Evolutionary conservation across 2,888 invertebrate genomes (phyloP), one percentile per base, ranked within the genome.

Genomic region (Sarcophaga caerulescens): DNA sequence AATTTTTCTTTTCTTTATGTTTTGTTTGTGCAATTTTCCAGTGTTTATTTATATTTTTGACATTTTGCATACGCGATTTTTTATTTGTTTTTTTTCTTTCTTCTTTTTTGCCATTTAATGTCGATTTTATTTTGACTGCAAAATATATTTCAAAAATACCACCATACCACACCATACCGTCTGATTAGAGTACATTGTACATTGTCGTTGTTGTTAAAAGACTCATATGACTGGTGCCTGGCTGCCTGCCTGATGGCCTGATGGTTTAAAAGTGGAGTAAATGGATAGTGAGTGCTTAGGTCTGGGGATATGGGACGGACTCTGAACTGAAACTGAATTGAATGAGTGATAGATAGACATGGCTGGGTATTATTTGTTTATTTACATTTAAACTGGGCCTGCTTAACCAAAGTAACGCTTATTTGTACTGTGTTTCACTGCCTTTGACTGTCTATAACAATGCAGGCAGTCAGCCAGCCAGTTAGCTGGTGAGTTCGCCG

Each of bases 31-130:
- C 52, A 52, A 52, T 69, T 69, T 47, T 69, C 10, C 63, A 63
- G 4, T 90, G 90, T 89, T 23, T 69, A 71, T 57, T 76, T 85
- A 63, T 81, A 78, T 78, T 76, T 79, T 82, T 85, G 75, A 82
- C 78, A 81, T 85, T 85, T 85, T 86, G 79, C 75, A 70, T 71
- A 65, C 19, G 25, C 45, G 66, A 35, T 14, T 52, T 52, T 52
- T 17, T 14, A 5, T 52, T 3, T 17, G 14, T 17, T 14, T 44
- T 25, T 68, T 66, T 45, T 69, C 14, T 4, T 8, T 6, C 8
- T 59, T 21, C 45, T 75, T 25, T 69, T 52, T 74, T 75, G 70
- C 57, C 66, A 66, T 23, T 75, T 66, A 44, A 71, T 78, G 66
- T 60, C 60, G 44, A 60, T 66, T 62, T 68, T 35, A 65, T 73